Conservation (phyloP, 2,888 invertebrate species). For the Pristionchus japonicus region DNA sequence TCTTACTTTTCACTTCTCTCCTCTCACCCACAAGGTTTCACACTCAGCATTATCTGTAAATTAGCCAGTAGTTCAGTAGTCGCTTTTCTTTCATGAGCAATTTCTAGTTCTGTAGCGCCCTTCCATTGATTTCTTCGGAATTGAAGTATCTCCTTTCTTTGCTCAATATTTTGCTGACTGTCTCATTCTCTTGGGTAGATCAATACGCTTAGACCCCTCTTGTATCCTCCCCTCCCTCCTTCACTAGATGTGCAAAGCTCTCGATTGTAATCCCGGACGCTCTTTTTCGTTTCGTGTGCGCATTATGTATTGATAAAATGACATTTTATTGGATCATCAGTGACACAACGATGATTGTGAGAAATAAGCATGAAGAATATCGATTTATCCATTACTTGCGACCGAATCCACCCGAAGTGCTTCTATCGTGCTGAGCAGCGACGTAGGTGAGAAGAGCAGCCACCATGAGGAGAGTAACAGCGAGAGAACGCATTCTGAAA, state of each 20-base stretch:
- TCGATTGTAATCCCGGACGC: background rate
- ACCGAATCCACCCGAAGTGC: no score
- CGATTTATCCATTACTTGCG: no score
- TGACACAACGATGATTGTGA: no score
- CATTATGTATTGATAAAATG: background rate
- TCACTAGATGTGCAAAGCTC: constrained; percentile 19
- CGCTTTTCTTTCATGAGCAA: background rate
- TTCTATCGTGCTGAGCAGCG: no score
- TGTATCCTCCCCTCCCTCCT: background rate
- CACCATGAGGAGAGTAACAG: no score
- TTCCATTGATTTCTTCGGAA: no score
- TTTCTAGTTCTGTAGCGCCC: background rate
- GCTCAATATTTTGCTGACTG: background rate
- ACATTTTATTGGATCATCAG: background rate
- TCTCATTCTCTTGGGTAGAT: constrained; percentile 25
- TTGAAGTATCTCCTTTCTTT: background rate
- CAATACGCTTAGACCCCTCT: constrained; percentile 15
- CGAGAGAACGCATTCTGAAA: no score
- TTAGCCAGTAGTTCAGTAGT: background rate
- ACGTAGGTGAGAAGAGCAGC: no score
- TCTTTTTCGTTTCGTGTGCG: background rate
- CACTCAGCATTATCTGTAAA: background rate
- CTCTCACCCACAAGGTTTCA: background rate
- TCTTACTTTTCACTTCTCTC: constrained; percentile 2
- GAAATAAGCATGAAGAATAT: no score